These are phyloP conservation scores for Barypeithes pellucidus DNA, from an alignment of 2,888 invertebrate species.

Conservation along the genomic window DNA sequence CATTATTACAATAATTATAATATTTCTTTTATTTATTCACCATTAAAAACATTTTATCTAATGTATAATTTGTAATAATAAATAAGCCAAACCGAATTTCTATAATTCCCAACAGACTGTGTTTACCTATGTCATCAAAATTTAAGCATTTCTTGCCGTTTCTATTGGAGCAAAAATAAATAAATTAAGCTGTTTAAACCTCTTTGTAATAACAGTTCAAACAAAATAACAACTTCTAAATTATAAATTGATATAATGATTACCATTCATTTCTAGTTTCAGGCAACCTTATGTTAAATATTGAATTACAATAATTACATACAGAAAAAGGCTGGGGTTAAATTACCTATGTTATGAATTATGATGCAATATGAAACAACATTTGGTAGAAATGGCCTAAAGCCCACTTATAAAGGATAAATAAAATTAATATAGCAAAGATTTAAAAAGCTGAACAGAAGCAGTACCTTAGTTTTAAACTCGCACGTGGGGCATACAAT, in stretches of 20 bases:
- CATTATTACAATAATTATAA: not conserved
- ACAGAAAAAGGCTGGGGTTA: not conserved
- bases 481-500: constrained; percentile 87
- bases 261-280: constrained; percentile 21
- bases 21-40: constrained; percentile 30
- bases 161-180: constrained; percentile 19
- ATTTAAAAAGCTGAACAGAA: not conserved
- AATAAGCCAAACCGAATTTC: constrained; percentile 30
- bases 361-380: constrained; percentile 18
- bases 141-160: constrained; percentile 14
- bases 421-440: too few relatives aligned
- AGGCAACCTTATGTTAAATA: constrained; percentile 15
- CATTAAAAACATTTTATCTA: constrained; percentile 21
- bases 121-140: constrained; percentile 24
- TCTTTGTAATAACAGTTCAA: constrained; percentile 6
- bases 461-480: constrained; percentile 84
- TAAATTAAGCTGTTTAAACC: constrained; percentile 13
- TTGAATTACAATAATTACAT: constrained; percentile 8
- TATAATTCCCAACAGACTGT: constrained; percentile 4
- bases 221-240: constrained; percentile 12
- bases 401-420: not conserved
- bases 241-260: constrained; percentile 11
- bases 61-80: constrained; percentile 17
- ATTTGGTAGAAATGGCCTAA: not conserved
- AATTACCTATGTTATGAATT: not conserved